These are phyloP conservation scores for Ataeniobius toweri DNA, from an alignment of 2,797 vertebrate species.

Conservation along the genomic window DNA sequence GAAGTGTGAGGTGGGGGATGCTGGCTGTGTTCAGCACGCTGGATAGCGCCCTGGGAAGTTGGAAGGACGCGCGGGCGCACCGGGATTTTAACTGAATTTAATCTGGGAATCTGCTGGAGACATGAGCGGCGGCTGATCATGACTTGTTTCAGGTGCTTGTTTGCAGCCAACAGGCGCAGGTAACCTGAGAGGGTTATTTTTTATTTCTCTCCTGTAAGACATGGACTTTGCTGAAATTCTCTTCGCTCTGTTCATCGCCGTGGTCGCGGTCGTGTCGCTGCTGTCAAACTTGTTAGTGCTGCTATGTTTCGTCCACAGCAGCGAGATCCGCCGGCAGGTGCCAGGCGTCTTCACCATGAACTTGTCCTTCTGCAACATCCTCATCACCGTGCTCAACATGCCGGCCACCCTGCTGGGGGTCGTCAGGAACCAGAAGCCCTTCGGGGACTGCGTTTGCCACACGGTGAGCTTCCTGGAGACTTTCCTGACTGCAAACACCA, in stretches of 20 bases:
- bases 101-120: conserved; percentile 23
- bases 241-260: conserved; percentile 83
- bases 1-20: conserved; percentile 35
- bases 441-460: conserved; percentile 82
- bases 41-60: conserved; percentile 77
- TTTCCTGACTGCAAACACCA: conserved; percentile 85
- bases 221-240: conserved; percentile 86
- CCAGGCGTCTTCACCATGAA: conserved; percentile 87
- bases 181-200: conserved; percentile 18
- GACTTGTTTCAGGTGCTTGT: conserved; percentile 40
- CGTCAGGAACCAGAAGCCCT: conserved; percentile 81
- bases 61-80: conserved; percentile 49
- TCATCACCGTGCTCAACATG: conserved; percentile 86
- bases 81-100: conserved; percentile 45
- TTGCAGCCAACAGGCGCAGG: conserved; percentile 45
- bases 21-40: conserved; percentile 74
- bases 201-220: conserved; percentile 75
- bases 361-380: conserved; percentile 87
- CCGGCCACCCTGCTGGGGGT: conserved; percentile 83
- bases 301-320: conserved; percentile 86
- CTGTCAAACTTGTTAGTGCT: conserved; percentile 86
- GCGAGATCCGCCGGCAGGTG: conserved; percentile 87
- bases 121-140: conserved; percentile 53
- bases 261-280: conserved; percentile 83
- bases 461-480: conserved; percentile 86